Evolutionary conservation across 2,888 invertebrate species (phyloP).

Genomic region (Rhyacophila evoluta): DNA sequence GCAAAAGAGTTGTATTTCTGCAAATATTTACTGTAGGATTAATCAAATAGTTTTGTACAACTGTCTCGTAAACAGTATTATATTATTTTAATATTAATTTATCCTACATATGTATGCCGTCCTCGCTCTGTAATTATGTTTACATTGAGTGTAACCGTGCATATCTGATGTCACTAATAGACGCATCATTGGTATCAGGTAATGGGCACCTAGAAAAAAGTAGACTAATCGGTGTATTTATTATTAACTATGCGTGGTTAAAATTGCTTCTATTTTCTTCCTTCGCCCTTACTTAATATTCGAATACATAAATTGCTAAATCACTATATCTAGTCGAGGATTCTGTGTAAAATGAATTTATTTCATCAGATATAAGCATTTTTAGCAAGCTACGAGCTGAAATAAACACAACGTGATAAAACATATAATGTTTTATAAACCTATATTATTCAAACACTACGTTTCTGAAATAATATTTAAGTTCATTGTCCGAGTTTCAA

Average conservation of each 20-base stretch:
- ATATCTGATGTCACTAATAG: not conserved
- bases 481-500: no score
- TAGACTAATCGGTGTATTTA: not conserved
- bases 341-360: no score
- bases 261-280: no score
- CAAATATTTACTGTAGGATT: not conserved
- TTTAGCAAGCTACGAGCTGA: no score
- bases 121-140: not conserved
- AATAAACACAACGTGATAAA: no score
- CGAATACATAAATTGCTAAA: no score
- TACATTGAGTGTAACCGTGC: constrained; percentile 7
- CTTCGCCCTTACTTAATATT: no score
- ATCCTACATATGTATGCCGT: not conserved
- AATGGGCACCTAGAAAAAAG: not conserved
- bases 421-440: no score
- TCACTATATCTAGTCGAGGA: no score
- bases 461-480: no score
- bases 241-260: not conserved
- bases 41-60: not conserved
- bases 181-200: not conserved
- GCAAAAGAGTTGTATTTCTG: not conserved
- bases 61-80: not conserved
- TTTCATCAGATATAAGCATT: no score
- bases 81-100: not conserved
- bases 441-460: no score